Evolutionary conservation across 2,888 invertebrate genomes (phyloP), one percentile per base, ranked within the genome.

Genomic region (Fragum whitleyi): DNA sequence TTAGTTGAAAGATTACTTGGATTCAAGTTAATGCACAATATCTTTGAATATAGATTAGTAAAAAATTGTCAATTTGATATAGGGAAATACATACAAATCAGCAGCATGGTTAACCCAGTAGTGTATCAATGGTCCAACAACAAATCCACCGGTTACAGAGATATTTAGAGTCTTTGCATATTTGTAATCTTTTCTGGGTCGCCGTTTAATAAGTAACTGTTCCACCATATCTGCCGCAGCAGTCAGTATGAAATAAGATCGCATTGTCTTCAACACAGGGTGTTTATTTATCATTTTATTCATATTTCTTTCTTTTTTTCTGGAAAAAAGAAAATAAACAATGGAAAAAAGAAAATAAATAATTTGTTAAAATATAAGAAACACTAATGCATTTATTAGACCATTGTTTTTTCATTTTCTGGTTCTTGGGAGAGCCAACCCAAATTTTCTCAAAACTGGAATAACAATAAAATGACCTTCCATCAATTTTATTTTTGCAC

Each of bases 81-180:
- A n/a, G n/a, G n/a, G n/a, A n/a, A n/a, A n/a, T 16, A 70, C 42
- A 72, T 39, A 78, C 73, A 19, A n/a, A 14, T 47, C 47, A 14
- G n/a, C 47, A 47, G n/a, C n/a, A 47, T 47, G 47, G 14, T 74
- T 72, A 36, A 89, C 71, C 90, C 90, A 90, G 14, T 70, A 77
- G 75, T 83, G 86, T 9, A 89, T 83, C 53, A 88, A 28, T 9
- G 90, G 90, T 1, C 86, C 87, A 11, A 88, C 73, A 26, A 88
- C 83, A 76, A 81, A 85, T 2, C 86, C 75, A 29, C 88, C 88
- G 14, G 87, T 85, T 11, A 81, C 42, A 14, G 81, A 70, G 39
- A 86, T 86, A 19, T 89, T 62, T 1, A 75, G 69, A 7, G 90
- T 88, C 61, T 88, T 89, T 9, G 62, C 47, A 23, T 67, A 65